Conservation (phyloP, 30 jellyfish, hydroid and myxozoan genomes). For the Cassiopea xamachana region DNA sequence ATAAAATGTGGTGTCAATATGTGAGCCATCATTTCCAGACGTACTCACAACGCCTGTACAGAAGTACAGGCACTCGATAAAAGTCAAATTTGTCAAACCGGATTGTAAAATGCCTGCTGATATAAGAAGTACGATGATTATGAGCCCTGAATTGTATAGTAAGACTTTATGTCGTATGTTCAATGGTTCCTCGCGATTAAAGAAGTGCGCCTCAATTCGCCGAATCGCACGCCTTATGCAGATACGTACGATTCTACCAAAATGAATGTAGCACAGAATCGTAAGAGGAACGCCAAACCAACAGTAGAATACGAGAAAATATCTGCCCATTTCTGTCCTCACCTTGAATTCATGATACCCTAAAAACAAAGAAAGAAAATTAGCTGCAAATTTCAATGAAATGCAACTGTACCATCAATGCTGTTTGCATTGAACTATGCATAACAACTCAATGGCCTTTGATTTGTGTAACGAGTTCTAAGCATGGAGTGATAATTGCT, state of each 20-base stretch:
- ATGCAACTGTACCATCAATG: neutral
- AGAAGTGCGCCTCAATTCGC: conserved; percentile 61
- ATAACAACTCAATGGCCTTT: no score
- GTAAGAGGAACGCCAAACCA: conserved; percentile 64
- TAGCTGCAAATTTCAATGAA: neutral
- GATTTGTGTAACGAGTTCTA: no score
- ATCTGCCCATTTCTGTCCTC: conserved; percentile 42
- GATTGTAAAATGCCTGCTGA: conserved; percentile 2
- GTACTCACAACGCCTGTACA: conserved; percentile 50
- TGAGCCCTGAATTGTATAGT: conserved; percentile 30
- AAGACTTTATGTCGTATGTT: conserved; percentile 65
- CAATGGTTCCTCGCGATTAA: conserved; percentile 67
- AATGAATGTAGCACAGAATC: conserved; percentile 61
- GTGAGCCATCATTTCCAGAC: conserved; percentile 46
- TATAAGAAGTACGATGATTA: neutral
- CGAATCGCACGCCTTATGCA: conserved; percentile 34
- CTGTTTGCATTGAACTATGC: no score
- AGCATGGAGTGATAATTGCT: no score
- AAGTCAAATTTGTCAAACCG: conserved; percentile 22
- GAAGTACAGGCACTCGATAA: conserved; percentile 46
- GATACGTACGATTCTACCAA: conserved; percentile 59
- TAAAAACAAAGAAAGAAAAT: neutral
- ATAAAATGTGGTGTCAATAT: conserved; percentile 40
- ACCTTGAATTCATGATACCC: conserved; percentile 63
- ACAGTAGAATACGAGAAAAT: conserved; percentile 30